These are phyloP conservation scores for Bombus turneri DNA, from an alignment of 1,140 invertebrate genomes.

Conservation along the genomic window DNA sequence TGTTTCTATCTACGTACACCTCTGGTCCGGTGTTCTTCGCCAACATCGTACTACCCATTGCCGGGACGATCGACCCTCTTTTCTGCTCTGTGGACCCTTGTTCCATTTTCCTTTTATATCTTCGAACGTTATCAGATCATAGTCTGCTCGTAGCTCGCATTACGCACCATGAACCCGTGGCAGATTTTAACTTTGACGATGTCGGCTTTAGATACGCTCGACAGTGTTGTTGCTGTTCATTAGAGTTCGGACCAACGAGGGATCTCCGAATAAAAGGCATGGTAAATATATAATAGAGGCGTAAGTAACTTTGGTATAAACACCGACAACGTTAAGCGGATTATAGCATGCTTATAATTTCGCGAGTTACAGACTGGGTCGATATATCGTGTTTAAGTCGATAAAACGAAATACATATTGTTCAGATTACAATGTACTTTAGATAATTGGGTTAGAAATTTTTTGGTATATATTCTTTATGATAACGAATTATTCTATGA, in stretches of 20 bases:
- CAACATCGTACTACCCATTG: background rate
- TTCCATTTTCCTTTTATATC: constrained; percentile 46
- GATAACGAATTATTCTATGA: too few relatives aligned
- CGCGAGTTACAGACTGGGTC: background rate
- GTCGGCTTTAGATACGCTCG: constrained; percentile 5
- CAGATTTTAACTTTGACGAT: constrained; percentile 36
- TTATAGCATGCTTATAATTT: background rate
- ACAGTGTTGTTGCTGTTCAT: constrained; percentile 4
- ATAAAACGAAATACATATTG: background rate
- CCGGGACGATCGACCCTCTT: constrained; percentile 31
- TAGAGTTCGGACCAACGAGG: background rate
- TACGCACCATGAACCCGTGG: constrained; percentile 15
- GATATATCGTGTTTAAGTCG: background rate
- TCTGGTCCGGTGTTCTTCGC: constrained; percentile 9
- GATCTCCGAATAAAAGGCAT: background rate
- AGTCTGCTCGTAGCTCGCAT: constrained; percentile 21
- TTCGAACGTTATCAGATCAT: constrained; percentile 45
- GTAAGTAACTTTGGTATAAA: background rate
- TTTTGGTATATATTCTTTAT: too few relatives aligned
- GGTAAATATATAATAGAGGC: background rate
- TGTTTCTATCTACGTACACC: constrained; percentile 49
- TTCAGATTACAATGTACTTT: background rate
- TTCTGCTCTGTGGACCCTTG: constrained; percentile 27
- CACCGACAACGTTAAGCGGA: background rate
- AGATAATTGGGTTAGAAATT: background rate